Conservation (phyloP, 2,888 invertebrate genomes). For the Drosophila colorata region DNA sequence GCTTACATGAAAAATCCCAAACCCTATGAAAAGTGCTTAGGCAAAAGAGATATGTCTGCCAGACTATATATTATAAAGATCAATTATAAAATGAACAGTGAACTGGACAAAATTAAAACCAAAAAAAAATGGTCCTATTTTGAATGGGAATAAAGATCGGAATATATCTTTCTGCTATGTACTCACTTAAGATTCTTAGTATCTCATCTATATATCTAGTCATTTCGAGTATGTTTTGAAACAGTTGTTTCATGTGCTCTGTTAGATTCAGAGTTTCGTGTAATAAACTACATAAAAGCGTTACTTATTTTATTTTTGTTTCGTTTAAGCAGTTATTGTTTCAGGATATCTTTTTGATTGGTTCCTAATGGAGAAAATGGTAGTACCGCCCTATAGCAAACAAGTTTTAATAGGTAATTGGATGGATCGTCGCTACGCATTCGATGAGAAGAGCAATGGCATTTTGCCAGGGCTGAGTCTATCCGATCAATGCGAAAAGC, state of each 20-base stretch:
- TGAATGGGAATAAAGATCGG: no score
- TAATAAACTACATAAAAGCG: background rate
- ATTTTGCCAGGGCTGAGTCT: slow-evolving; percentile 50
- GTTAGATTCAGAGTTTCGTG: slow-evolving; percentile 1
- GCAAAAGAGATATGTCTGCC: no score
- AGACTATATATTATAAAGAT: no score
- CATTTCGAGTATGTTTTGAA: slow-evolving; percentile 1
- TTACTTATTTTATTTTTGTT: slow-evolving; percentile 3
- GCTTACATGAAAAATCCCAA: no score
- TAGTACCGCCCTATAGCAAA: slow-evolving; percentile 37
- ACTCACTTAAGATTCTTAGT: background rate
- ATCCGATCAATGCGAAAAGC: slow-evolving; percentile 36
- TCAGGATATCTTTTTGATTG: background rate
- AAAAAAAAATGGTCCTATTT: no score
- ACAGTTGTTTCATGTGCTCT: background rate
- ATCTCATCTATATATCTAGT: background rate
- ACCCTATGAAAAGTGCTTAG: no score
- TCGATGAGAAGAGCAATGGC: slow-evolving; percentile 44
- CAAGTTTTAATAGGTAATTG: slow-evolving; percentile 64
- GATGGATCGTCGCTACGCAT: slow-evolving; percentile 55
- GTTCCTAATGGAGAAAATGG: slow-evolving; percentile 21
- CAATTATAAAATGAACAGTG: no score
- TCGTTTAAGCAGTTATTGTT: slow-evolving; percentile 1
- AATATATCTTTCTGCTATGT: background rate
- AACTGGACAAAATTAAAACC: no score